Evolutionary conservation across 64 coral and sea anemone species (phyloP).

Genomic region (Pocillopora damicornis): DNA sequence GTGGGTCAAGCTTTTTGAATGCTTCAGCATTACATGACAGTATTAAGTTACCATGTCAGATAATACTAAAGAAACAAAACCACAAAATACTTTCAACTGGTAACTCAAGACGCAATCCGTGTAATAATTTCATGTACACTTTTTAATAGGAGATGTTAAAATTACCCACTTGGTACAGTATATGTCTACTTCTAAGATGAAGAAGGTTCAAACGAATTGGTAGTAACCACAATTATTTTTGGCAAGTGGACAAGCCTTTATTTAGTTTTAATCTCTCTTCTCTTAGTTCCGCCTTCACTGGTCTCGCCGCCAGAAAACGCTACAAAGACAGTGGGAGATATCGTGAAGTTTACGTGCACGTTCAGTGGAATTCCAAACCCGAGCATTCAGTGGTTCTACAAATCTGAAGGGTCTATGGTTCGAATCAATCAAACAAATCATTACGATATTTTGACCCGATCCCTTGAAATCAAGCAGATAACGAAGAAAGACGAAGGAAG

Average conservation of each 20-base stretch:
- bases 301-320: conserved; percentile 44
- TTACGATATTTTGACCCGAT: conserved; percentile 33
- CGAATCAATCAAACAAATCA: conserved; percentile 31
- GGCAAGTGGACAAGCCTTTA: neutral
- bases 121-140: too few species aligned
- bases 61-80: too few species aligned
- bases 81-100: too few species aligned
- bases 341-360: conserved; percentile 46
- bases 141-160: too few species aligned
- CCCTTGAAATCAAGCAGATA: conserved; percentile 59
- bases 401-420: conserved; percentile 14
- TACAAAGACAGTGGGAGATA: conserved; percentile 63
- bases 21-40: too few species aligned
- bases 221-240: neutral
- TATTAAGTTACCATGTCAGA: too few species aligned
- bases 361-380: conserved; percentile 72
- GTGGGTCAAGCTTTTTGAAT: too few species aligned
- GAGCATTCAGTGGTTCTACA: conserved; percentile 51
- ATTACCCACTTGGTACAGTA: too few species aligned
- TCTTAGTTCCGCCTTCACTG: conserved; percentile 67
- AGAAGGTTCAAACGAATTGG: too few species aligned
- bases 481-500: conserved; percentile 57
- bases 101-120: too few species aligned
- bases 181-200: too few species aligned
- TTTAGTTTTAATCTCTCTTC: neutral